These are phyloP conservation scores for Syngnathus floridae DNA, from an alignment of 2,113 vertebrate species.

Conservation along the genomic window DNA sequence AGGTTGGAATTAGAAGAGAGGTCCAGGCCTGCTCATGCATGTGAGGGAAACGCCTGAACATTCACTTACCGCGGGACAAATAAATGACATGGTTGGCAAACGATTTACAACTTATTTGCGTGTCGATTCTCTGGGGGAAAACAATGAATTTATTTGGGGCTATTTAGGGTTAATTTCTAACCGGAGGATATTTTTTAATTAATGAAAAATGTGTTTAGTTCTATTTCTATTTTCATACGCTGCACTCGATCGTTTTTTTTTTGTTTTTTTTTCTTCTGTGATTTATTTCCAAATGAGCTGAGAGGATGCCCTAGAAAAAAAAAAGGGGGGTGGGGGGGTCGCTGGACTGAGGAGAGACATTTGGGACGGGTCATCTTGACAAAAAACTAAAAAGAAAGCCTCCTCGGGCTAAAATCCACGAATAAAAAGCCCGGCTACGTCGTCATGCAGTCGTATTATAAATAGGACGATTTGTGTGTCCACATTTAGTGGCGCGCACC, in stretches of 20 bases:
- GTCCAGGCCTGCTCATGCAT: no score
- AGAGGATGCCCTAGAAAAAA: slow-evolving; percentile 41
- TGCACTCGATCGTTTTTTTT: not conserved
- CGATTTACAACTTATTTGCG: not conserved
- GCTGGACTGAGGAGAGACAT: slow-evolving; percentile 33
- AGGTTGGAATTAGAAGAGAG: no score
- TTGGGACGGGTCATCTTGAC: slow-evolving; percentile 46
- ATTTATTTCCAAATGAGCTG: slow-evolving; percentile 20
- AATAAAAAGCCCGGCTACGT: slow-evolving; percentile 41
- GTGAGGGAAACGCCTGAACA: no score
- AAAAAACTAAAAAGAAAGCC: slow-evolving; percentile 47
- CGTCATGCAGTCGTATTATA: slow-evolving; percentile 16
- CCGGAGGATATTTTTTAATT: no score
- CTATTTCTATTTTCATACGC: not conserved
- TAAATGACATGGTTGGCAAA: no score
- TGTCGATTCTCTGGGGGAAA: no score
- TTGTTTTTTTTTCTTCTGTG: slow-evolving; percentile 11
- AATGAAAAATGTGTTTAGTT: not conserved
- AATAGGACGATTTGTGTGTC: slow-evolving; percentile 42
- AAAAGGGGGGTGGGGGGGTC: not conserved
- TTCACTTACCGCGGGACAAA: no score
- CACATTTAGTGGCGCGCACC: slow-evolving; percentile 24
- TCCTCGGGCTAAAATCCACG: slow-evolving; percentile 42
- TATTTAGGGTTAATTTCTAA: no score
- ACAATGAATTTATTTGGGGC: no score